Percentiles rank a stretch among this genome's conserved stretches.
These are phyloP conservation scores for Macropis europaea DNA, from an alignment of 2,888 invertebrate genomes.

Conservation along the genomic window DNA sequence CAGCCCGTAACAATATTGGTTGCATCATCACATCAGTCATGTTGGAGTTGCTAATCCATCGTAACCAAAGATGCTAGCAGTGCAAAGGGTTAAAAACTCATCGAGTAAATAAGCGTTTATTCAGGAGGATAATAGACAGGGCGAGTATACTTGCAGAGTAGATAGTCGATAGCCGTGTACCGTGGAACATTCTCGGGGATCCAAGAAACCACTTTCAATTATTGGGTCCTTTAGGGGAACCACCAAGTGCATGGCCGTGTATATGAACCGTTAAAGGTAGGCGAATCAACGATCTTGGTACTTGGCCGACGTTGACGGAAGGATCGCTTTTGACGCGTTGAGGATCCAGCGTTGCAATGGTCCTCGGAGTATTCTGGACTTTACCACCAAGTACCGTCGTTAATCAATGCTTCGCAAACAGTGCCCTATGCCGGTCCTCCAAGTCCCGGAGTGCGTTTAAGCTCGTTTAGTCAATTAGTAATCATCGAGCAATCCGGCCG, in stretches of 20 bases:
- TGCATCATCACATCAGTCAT: too few relatives aligned
- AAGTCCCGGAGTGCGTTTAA: constrained; percentile 73
- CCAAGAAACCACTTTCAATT: constrained; percentile 41
- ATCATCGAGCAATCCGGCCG: constrained; percentile 60
- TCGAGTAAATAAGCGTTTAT: constrained; percentile 7
- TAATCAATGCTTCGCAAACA: constrained; percentile 76
- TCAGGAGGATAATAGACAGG: constrained; percentile 23
- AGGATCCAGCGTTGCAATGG: constrained; percentile 55
- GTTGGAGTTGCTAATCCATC: too few relatives aligned
- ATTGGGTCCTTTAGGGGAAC: constrained; percentile 19
- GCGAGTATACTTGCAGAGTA: constrained; percentile 33
- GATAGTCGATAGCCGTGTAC: constrained; percentile 29
- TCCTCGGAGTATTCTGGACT: constrained; percentile 59
- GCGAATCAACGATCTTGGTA: constrained; percentile 52
- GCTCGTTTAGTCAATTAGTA: constrained; percentile 77
- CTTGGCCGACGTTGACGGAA: constrained; percentile 53
- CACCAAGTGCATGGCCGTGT: constrained; percentile 29
- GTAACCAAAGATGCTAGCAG: too few relatives aligned
- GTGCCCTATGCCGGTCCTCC: constrained; percentile 61
- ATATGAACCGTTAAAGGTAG: constrained; percentile 26
- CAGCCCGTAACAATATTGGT: too few relatives aligned
- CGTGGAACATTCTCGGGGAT: constrained; percentile 30
- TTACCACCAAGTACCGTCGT: constrained; percentile 64
- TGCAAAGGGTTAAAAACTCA: too few relatives aligned
- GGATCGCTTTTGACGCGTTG: constrained; percentile 66